Evolutionary conservation across 2,888 invertebrate genomes (phyloP).

Genomic region (Geophilus truncorum): DNA sequence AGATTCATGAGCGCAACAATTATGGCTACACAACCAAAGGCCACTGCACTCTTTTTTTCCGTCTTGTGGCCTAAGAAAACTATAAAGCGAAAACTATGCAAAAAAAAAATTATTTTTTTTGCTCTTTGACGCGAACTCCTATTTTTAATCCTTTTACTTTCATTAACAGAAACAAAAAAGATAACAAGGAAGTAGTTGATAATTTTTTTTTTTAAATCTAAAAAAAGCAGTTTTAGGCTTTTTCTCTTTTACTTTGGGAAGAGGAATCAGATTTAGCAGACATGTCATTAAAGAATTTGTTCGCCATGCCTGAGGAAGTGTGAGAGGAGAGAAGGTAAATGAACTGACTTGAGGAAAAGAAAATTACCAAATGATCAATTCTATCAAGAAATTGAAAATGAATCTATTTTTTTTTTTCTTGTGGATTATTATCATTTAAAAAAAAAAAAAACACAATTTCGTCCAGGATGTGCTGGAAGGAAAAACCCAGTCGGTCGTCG

Average conservation of each 20-base stretch:
- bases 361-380: not conserved
- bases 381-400: not conserved
- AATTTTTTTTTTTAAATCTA: not conserved
- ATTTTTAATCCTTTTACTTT: too few relatives aligned
- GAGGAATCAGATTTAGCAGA: not conserved
- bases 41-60: not conserved
- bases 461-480: not conserved
- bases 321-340: not conserved
- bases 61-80: not conserved
- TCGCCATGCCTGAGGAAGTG: not conserved
- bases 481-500: not conserved
- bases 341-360: not conserved
- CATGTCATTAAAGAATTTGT: not conserved
- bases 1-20: not conserved
- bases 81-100: not conserved
- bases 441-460: too few relatives aligned
- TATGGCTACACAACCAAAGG: not conserved
- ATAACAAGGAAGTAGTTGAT: not conserved
- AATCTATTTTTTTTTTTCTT: not conserved
- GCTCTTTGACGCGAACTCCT: too few relatives aligned
- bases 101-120: not conserved
- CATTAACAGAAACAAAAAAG: too few relatives aligned
- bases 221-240: not conserved
- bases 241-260: not conserved
- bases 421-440: too few relatives aligned